Conservation (phyloP, 2,113 vertebrate species). For the Aptenodytes forsteri region DNA sequence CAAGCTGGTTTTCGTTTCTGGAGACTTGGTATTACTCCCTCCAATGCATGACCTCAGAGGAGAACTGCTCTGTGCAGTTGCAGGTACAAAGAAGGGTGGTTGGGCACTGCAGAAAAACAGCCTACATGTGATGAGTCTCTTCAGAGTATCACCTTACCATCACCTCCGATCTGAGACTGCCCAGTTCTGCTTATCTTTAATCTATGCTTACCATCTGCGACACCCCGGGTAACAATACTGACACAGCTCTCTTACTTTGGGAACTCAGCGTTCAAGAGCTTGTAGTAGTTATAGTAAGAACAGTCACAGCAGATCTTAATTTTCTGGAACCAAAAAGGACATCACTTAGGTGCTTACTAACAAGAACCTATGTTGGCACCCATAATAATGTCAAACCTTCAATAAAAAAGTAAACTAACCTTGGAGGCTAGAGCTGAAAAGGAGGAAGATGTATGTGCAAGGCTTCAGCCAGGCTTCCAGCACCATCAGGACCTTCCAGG, state of each 20-base stretch:
- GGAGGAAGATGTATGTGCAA: not conserved
- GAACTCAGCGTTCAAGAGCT: not conserved
- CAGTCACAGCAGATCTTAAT: not conserved
- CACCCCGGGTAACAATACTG: not conserved
- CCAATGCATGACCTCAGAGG: not conserved
- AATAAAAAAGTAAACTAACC: not conserved
- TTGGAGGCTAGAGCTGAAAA: not conserved
- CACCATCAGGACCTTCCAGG: not conserved
- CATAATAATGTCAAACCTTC: not conserved
- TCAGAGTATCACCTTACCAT: not conserved
- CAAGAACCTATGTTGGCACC: not conserved
- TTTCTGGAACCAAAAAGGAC: not conserved
- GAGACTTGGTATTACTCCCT: not conserved
- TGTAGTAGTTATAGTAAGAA: not conserved
- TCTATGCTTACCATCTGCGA: not conserved
- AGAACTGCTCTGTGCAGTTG: not conserved
- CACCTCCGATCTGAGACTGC: not conserved
- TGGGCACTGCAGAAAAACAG: not conserved
- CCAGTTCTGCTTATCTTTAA: not conserved
- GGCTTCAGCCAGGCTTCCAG: not conserved
- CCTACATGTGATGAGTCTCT: rapidly evolving
- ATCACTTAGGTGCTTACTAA: not conserved
- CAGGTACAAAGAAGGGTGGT: not conserved
- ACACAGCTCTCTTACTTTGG: not conserved
- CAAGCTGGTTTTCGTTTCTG: not conserved